phyloP scores from a whole-genome alignment of 2,797 vertebrate genomes.

The Rhabdophis nuchalis region DNA sequence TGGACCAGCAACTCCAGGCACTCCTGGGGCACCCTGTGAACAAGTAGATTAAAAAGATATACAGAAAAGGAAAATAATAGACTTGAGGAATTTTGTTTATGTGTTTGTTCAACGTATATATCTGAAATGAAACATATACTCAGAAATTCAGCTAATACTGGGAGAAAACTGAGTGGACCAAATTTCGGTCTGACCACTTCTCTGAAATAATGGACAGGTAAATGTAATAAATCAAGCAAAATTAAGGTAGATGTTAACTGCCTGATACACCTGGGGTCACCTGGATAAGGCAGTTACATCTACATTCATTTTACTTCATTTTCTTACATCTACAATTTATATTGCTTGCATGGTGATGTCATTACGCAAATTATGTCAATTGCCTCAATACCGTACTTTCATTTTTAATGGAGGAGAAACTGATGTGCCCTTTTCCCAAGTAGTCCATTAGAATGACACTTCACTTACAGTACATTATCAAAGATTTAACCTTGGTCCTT shows the following conservation, averaged over 20 bases:
- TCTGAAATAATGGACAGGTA: neutral
- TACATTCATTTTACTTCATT: neutral
- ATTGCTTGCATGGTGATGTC: neutral
- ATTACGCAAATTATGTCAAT: neutral
- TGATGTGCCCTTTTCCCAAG: neutral
- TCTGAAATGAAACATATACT: neutral
- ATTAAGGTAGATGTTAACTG: no score
- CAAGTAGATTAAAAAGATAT: conserved; percentile 31
- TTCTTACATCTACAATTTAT: neutral
- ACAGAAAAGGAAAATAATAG: neutral
- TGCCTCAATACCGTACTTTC: neutral
- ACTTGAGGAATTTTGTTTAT: neutral
- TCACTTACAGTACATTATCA: conserved; percentile 14
- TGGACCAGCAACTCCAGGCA: conserved; percentile 83
- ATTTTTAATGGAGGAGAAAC: neutral
- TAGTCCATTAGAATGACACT: neutral
- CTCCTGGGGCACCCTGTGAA: conserved; percentile 85
- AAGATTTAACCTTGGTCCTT: conserved; percentile 15
- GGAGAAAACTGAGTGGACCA: neutral
- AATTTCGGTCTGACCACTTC: neutral
- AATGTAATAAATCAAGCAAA: no score
- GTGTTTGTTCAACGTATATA: neutral
- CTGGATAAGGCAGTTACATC: neutral
- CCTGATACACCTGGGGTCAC: neutral
- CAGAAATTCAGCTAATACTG: neutral